Evolutionary conservation across 2,797 vertebrate species (phyloP).

Genomic region (Diglossa cyanea): DNA sequence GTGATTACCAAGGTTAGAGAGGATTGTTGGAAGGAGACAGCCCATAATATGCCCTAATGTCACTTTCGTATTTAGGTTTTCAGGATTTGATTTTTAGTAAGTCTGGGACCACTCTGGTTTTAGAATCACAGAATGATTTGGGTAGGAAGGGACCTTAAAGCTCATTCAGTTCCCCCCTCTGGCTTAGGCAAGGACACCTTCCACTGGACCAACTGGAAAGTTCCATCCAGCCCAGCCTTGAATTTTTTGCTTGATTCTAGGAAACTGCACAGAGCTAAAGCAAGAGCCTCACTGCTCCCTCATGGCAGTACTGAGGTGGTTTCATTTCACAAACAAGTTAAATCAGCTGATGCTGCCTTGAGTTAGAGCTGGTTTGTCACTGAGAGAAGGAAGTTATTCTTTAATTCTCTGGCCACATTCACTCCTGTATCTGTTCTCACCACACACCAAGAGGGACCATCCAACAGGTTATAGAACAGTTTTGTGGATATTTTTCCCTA

Average conservation of each 20-base stretch:
- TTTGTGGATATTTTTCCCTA: neutral
- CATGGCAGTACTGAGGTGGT: neutral
- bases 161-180: neutral
- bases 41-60: neutral
- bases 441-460: neutral
- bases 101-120: neutral
- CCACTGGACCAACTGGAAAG: neutral
- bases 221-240: neutral
- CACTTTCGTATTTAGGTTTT: fast-evolving
- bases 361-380: neutral
- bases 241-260: neutral
- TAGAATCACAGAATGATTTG: neutral
- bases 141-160: neutral
- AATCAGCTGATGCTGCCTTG: neutral
- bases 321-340: neutral
- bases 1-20: neutral
- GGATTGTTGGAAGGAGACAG: neutral
- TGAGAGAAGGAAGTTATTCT: neutral
- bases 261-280: neutral
- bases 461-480: neutral
- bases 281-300: neutral
- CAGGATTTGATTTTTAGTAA: neutral
- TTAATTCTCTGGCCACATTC: neutral
- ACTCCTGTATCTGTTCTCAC: neutral
- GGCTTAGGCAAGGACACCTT: neutral